Evolutionary conservation across 2,113 vertebrate species (phyloP).

Genomic region (Menidia beryllina): DNA sequence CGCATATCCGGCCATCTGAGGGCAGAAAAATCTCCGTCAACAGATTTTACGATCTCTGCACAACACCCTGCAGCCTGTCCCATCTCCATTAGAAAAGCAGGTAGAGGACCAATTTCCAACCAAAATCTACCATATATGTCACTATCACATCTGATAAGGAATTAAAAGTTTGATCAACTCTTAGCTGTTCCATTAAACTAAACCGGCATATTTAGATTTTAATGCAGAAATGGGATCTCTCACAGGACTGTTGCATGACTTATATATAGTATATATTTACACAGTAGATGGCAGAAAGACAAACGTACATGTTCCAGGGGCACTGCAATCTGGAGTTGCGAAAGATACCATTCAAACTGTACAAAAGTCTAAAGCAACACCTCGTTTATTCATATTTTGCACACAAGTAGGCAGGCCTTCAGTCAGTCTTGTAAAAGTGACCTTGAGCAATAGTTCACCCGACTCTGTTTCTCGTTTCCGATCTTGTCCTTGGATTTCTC

Average conservation of each 20-base stretch:
- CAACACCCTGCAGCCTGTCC: background rate
- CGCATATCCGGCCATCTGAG: background rate
- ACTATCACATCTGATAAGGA: too few species aligned
- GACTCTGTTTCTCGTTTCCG: too few species aligned
- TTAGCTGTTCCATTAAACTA: background rate
- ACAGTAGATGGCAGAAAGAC: background rate
- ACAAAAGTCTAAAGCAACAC: too few species aligned
- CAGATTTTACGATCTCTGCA: background rate
- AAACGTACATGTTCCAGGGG: background rate
- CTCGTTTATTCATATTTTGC: too few species aligned
- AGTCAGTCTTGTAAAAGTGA: too few species aligned
- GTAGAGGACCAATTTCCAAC: background rate
- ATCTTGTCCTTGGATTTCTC: too few species aligned
- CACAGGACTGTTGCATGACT: background rate
- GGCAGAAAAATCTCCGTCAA: background rate
- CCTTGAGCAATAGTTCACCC: too few species aligned
- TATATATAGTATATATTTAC: background rate
- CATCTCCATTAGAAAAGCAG: background rate
- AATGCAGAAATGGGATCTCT: background rate
- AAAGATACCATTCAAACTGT: too few species aligned
- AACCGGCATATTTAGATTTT: background rate
- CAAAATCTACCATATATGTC: constrained; percentile 1
- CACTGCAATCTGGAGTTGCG: too few species aligned
- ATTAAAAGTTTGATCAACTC: background rate
- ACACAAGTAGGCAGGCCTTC: too few species aligned